Evolutionary conservation across 2,888 invertebrate species (phyloP), one percentile per base, ranked within the genome.

Genomic region (Omphaloscelis lunosa): DNA sequence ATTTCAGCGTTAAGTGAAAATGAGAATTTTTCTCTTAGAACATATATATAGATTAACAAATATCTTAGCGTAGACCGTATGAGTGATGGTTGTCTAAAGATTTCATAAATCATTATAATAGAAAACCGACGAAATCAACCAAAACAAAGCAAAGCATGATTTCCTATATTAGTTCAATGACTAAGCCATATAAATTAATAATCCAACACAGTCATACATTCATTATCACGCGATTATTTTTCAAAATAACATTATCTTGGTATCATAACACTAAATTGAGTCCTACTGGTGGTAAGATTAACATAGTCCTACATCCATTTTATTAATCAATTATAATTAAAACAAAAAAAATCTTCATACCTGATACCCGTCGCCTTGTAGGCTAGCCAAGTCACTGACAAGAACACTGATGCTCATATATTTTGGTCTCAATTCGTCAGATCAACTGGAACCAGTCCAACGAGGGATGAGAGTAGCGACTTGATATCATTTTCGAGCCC

Each of bases 401-500:
- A 77, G 34, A 59, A 27, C 2, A 74, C 27, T 20, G 48, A 58
- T 65, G 29, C 51, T 82, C 23, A 74, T 74, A 78, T 74, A 82
- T 83, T 85, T 78, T 45, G 27, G 71, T 79, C 63, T 72, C 53
- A 72, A 72, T 82, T 72, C 77, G 77, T 72, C 89, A 95, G 96
- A 85, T 96, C 97, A 1, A 95, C 96, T 71, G 95, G 96, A 73
- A 92, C 95, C 34, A 95, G 97, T 83, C 96, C 96, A 0, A 95
- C 95, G 7, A 90, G 94, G 66, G 93, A 93, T 71, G 93, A 93
- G 5, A 94, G 91, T 87, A 97, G 97, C 79, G 98, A 98, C 95
- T 94, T 98, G 83, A 98, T 98, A 88, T 98, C 98, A 23, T 98
- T 98, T 91, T 94, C 97, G 34, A 98, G 98, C 92, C 98, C 98